Evolutionary conservation across 2,113 vertebrate genomes (phyloP), one percentile per base, ranked within the genome.

Genomic region (Catagonus wagneri): DNA sequence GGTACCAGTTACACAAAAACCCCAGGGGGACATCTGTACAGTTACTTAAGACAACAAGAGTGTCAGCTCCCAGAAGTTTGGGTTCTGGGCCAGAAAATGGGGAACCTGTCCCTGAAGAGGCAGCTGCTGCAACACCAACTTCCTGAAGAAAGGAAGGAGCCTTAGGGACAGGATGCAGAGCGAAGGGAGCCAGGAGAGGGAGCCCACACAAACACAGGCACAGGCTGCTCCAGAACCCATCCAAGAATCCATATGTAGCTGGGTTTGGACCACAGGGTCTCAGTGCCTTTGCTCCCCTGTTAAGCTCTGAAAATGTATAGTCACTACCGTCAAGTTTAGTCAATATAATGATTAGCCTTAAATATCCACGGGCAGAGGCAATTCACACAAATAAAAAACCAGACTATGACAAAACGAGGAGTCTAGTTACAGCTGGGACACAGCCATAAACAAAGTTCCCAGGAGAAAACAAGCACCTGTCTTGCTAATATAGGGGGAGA

Each of bases 211-310:
- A 74, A 44, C 36, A 39, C 2, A 27, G 60, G 32, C 25, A 19
- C 6, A 39, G 58, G 39, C 52, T 58, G 0, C 65, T 80, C 65
- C 3, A 6, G 25, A 90, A 83, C 52, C 71, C 7, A 2, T 1
- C 23, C 7, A 9, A 16, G 36, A 3, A 27, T 13, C 63, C n/a
- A 52, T 0, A 36, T 36, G 17, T 1, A 52, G 15, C 0, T 15
- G 16, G 25, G 69, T 19, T 8, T 50, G 2, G 13, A 54, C 17
- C 8, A 0, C 2, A 0, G 27, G 27, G 19, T 32, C 78, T 61
- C 25, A 78, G 96, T 44, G 22, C 69, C 75, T 27, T 27, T 60
- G 71, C 27, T 86, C 36, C 66, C 52, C 52, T 23, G 27, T 34
- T 36, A 81, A 86, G 75, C 60, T 93, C 80, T 78, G 52, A 90